These are phyloP conservation scores for Micrastur ruficollis DNA, from an alignment of 2,797 vertebrate genomes.

Conservation along the genomic window DNA sequence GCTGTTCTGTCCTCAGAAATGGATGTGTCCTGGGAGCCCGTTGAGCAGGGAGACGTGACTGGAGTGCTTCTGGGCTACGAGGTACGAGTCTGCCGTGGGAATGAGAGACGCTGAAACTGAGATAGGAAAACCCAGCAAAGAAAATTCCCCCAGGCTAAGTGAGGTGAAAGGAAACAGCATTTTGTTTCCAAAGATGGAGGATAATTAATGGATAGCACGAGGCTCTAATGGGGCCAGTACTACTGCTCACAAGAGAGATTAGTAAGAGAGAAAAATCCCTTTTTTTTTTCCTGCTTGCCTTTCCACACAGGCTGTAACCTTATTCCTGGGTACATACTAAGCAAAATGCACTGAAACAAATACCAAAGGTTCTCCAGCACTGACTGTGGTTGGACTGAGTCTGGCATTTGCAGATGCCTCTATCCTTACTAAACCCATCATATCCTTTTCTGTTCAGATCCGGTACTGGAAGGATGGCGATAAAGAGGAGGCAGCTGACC, in stretches of 20 bases:
- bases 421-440: not conserved
- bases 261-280: not conserved
- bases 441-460: conserved; percentile 76
- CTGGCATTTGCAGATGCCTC: not conserved
- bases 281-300: not conserved
- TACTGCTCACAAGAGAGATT: not conserved
- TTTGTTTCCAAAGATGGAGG: not conserved
- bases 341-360: not conserved
- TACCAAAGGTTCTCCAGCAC: fast-evolving
- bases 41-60: conserved; percentile 80
- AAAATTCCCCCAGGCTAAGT: not conserved
- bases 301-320: not conserved
- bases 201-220: not conserved
- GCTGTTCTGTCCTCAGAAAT: conserved; percentile 88
- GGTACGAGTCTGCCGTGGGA: conserved; percentile 69
- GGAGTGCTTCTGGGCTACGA: conserved; percentile 92
- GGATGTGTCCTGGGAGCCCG: conserved; percentile 89
- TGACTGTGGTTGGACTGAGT: not conserved
- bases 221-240: not conserved
- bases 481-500: conserved; percentile 91
- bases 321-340: not conserved
- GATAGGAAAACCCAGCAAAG: not conserved
- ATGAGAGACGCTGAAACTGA: not conserved
- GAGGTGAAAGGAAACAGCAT: not conserved
- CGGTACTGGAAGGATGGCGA: conserved; percentile 94